Conservation (phyloP, 2,797 vertebrate genomes). For the Rhinella marina region DNA sequence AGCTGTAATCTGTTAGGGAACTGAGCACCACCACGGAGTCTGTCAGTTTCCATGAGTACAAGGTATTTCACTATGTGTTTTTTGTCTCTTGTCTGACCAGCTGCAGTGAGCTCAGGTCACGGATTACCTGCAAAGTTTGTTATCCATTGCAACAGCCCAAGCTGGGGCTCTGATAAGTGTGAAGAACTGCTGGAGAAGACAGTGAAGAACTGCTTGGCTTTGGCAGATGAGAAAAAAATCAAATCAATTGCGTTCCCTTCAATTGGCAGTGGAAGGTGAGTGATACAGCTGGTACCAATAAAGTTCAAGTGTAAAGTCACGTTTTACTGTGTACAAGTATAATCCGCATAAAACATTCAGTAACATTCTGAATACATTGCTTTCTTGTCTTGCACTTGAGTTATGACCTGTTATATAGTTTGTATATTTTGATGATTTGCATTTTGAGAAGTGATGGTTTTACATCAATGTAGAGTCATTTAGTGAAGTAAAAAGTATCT, state of each 20-base stretch:
- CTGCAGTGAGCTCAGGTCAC: conserved; percentile 85
- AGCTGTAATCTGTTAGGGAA: neutral
- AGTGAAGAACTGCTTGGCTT: conserved; percentile 94
- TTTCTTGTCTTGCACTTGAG: neutral
- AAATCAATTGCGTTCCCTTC: conserved; percentile 97
- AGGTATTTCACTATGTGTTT: neutral
- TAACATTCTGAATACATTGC: too few relatives aligned
- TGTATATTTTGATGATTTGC: neutral
- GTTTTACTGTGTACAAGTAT: neutral
- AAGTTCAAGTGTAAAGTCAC: neutral
- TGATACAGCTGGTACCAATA: neutral
- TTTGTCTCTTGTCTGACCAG: conserved; percentile 71
- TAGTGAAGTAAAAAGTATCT: neutral
- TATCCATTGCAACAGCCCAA: conserved; percentile 96
- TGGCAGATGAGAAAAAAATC: conserved; percentile 98
- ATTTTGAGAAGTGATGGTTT: neutral
- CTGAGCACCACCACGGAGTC: too few relatives aligned
- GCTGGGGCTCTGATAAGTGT: conserved; percentile 94
- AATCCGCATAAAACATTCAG: neutral
- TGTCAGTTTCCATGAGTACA: neutral
- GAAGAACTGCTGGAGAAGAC: conserved; percentile 97
- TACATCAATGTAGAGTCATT: neutral
- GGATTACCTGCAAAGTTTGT: conserved; percentile 95
- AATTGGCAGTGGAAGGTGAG: conserved; percentile 93
- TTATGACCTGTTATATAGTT: neutral